Base-by-base conservation (phyloP, 2,797 vertebrate species). In the Sebastiscus albofasciatus region DNA sequence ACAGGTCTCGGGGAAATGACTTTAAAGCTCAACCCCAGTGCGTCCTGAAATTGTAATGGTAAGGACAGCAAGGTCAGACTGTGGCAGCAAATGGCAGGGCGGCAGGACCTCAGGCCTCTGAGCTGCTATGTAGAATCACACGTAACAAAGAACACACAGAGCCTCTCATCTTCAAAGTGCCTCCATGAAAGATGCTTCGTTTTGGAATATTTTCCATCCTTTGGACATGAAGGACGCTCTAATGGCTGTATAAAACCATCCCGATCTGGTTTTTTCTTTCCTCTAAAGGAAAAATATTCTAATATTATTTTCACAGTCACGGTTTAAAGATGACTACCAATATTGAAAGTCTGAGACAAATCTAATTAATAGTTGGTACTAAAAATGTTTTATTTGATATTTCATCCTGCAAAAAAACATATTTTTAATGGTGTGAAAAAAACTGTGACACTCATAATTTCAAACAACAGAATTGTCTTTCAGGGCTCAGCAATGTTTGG, bases 121-220 rank as follows among this genome's bases (percentile, higher is more conserved):
- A 82, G 78, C 84, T 74, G 67, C 83, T 84, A 11, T 72, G 65
- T 80, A 72, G 67, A 82, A 82, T 80, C 59, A 66, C 72, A 34
- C 29, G 67, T 88, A 79, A 89, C 88, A 92, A 92, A 93, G 79
- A 81, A 64, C 67, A 61, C 75, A 10, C 79, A 77, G 71, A 78
- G 74, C 82, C 74, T 86, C 77, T 90, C 85, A 86, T 93, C 90
- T 91, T 94, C 84, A 91, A 93, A 94, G 89, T 87, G 74, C 26
- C 31, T 84, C 5, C 13, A 75, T 89, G 74, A 88, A 85, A 91
- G 87, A 79, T 56, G 64, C 56, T 68, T 75, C 74, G 29, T 87
- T 84, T 85, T 80, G 67, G 24, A 86, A 84, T 79, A 70, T 74
- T 80, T 82, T 78, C 27, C 60, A 24, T 83, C 22, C 46, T 56